Conservation (phyloP, 2,797 vertebrate species). For the Rhabdomys pumilio region DNA sequence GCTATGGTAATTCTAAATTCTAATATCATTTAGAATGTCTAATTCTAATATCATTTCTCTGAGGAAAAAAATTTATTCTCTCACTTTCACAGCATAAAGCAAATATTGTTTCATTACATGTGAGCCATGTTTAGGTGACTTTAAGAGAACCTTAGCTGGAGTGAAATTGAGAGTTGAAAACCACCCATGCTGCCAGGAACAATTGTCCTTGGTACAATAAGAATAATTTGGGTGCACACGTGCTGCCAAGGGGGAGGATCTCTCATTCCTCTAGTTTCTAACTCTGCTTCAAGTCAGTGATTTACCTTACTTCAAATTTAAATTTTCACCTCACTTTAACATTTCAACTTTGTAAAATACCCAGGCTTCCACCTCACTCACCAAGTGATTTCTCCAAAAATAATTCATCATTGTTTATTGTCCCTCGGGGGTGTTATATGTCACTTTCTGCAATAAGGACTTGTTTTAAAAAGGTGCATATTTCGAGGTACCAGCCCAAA, state of each 20-base stretch:
- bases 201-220: neutral
- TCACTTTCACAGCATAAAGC: neutral
- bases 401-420: neutral
- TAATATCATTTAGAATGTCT: neutral
- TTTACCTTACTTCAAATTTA: slow-evolving; percentile 18
- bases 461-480: neutral
- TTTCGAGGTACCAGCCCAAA: neutral
- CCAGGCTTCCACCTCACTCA: neutral
- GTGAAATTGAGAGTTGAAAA: neutral
- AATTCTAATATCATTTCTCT: neutral
- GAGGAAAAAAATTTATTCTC: neutral
- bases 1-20: neutral
- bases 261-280: neutral
- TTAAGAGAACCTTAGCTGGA: neutral
- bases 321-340: neutral
- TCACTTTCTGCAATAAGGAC: neutral
- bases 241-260: neutral
- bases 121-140: neutral
- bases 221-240: neutral
- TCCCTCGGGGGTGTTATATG: neutral
- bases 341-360: slow-evolving; percentile 38
- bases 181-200: neutral
- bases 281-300: slow-evolving; percentile 7
- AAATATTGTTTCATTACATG: neutral
- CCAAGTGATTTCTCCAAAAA: neutral